phyloP scores from a whole-genome alignment of 2,888 invertebrate genomes.

The Neria commutata region DNA sequence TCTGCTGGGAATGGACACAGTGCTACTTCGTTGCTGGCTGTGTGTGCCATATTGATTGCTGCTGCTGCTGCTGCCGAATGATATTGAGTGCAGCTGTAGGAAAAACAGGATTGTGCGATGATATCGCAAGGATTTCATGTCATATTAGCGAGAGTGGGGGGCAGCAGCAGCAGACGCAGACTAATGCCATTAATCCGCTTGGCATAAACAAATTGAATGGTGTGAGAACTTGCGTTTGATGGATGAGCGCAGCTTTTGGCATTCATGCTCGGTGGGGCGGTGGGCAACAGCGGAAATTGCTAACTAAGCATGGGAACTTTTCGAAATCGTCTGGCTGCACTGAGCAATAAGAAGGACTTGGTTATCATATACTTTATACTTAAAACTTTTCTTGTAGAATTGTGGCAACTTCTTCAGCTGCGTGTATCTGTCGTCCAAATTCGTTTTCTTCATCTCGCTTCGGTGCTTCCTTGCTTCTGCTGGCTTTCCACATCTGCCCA shows the following conservation, averaged over 20 bases:
- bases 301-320: too few species aligned
- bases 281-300: too few species aligned
- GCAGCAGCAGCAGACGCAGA: conserved; percentile 4
- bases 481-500: background rate
- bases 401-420: too few species aligned
- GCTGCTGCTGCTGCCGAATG: background rate
- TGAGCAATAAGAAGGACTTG: too few species aligned
- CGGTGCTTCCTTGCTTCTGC: conserved; percentile 15
- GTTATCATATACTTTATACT: too few species aligned
- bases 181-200: conserved; percentile 12
- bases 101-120: conserved; percentile 8
- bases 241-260: too few species aligned
- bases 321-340: too few species aligned
- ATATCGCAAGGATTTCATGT: conserved; percentile 15
- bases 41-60: background rate
- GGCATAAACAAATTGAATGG: conserved; percentile 8
- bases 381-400: too few species aligned
- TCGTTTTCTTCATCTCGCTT: conserved; percentile 13
- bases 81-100: background rate
- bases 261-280: too few species aligned
- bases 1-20: too few species aligned
- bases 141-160: conserved; percentile 3
- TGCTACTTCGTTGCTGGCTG: too few species aligned
- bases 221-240: too few species aligned
- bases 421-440: conserved; percentile 16